Conservation (phyloP, 1,140 invertebrate species). For the Trissolcus basalis region DNA sequence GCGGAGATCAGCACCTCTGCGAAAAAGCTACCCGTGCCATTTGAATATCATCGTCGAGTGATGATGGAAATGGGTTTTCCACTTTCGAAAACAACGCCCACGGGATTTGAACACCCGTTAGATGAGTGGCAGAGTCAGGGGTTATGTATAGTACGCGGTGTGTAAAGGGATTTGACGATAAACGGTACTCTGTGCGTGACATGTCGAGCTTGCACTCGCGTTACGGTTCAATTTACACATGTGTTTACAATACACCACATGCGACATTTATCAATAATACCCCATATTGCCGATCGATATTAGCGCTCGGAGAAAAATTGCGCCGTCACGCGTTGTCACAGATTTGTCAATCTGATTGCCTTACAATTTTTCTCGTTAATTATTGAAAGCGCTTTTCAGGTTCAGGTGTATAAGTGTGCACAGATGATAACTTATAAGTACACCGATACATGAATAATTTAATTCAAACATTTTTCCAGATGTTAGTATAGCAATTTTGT, state of each 20-base stretch:
- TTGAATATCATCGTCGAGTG: conserved; percentile 10
- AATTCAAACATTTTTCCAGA: too few relatives aligned
- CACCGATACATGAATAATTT: too few relatives aligned
- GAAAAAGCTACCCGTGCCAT: neutral
- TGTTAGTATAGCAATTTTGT: too few relatives aligned
- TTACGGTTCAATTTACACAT: conserved; percentile 45
- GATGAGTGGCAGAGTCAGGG: conserved; percentile 24
- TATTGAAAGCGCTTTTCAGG: conserved; percentile 9
- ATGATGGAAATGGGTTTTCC: conserved; percentile 19
- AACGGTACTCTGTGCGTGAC: conserved; percentile 46
- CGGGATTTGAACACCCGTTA: conserved; percentile 44
- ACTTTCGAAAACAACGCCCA: conserved; percentile 30
- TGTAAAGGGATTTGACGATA: conserved; percentile 52
- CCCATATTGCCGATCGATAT: conserved; percentile 33
- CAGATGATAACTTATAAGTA: too few relatives aligned
- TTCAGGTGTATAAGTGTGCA: too few relatives aligned
- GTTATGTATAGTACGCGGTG: conserved; percentile 24
- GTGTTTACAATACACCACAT: conserved; percentile 45
- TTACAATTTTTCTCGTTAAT: conserved; percentile 13
- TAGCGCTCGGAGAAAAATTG: conserved; percentile 22
- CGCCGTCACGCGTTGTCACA: conserved; percentile 10
- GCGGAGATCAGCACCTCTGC: too few relatives aligned
- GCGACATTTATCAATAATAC: conserved; percentile 50
- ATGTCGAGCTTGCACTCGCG: conserved; percentile 32
- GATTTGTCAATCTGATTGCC: conserved; percentile 28